These are phyloP conservation scores for Trogon surrucura DNA, from an alignment of 2,113 vertebrate species.

Conservation along the genomic window DNA sequence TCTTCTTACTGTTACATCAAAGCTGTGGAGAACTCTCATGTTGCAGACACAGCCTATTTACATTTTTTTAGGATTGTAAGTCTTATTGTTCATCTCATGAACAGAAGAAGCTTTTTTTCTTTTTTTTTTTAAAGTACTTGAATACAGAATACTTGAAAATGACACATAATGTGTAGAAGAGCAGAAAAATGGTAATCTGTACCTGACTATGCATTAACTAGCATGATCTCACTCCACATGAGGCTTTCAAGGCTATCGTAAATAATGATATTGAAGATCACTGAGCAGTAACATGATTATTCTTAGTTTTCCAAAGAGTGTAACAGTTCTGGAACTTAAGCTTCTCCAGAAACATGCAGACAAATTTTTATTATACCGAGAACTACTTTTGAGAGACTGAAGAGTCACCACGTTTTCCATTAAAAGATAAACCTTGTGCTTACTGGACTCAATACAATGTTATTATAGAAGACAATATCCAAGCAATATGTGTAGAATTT, in stretches of 20 bases:
- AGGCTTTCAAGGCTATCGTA: neutral
- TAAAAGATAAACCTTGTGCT: neutral
- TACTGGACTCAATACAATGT: neutral
- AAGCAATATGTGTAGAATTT: neutral
- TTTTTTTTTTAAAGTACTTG: neutral
- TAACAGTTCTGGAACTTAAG: neutral
- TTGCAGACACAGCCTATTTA: rapidly evolving
- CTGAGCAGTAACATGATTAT: neutral
- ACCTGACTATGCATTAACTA: neutral
- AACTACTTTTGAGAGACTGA: neutral
- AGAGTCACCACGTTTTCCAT: neutral
- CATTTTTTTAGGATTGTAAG: neutral
- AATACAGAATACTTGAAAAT: neutral
- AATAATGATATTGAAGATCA: neutral
- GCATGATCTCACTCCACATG: neutral
- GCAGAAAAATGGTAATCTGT: neutral
- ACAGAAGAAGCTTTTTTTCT: too few relatives aligned
- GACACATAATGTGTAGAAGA: neutral
- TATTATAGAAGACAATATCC: neutral
- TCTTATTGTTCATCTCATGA: neutral
- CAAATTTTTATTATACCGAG: neutral
- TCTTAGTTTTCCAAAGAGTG: neutral
- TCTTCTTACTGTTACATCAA: neutral
- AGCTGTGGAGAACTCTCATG: neutral
- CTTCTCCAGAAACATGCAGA: neutral